Evolutionary conservation across 92 coral and sea anemone genomes (phyloP).

Genomic region (Epizoanthus fatuus): DNA sequence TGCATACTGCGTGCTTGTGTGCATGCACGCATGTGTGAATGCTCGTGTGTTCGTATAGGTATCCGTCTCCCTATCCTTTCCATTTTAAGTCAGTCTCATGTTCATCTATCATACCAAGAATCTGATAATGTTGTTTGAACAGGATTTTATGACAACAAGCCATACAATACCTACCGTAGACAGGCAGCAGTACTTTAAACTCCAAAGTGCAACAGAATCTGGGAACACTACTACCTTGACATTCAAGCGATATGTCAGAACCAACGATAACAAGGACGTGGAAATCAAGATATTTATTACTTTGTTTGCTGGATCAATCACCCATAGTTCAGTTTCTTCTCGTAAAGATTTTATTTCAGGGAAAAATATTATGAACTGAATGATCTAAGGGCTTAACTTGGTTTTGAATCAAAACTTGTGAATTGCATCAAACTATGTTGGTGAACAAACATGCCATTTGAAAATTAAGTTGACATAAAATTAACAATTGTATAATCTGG

Average conservation of each 20-base stretch:
- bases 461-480: no score
- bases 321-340: background rate
- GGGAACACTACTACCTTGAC: slow-evolving; percentile 18
- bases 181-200: slow-evolving; percentile 17
- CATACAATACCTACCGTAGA: slow-evolving; percentile 4
- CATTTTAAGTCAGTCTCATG: no score
- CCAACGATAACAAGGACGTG: slow-evolving; percentile 18
- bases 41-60: no score
- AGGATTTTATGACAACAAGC: slow-evolving; percentile 27
- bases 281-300: background rate
- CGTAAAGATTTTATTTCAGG: background rate
- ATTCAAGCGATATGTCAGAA: slow-evolving; percentile 23
- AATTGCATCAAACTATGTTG: no score
- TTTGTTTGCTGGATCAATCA: background rate
- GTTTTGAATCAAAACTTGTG: no score
- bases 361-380: no score
- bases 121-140: background rate
- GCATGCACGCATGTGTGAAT: no score
- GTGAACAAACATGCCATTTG: no score
- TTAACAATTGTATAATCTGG: no score
- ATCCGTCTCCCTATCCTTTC: no score
- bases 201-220: background rate
- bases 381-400: no score
- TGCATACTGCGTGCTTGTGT: no score
- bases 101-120: background rate